Percentiles rank a stretch among this genome's conserved stretches.
These are phyloP conservation scores for Polypedilum vanderplanki DNA, from an alignment of 1,140 invertebrate species.

Conservation along the genomic window DNA sequence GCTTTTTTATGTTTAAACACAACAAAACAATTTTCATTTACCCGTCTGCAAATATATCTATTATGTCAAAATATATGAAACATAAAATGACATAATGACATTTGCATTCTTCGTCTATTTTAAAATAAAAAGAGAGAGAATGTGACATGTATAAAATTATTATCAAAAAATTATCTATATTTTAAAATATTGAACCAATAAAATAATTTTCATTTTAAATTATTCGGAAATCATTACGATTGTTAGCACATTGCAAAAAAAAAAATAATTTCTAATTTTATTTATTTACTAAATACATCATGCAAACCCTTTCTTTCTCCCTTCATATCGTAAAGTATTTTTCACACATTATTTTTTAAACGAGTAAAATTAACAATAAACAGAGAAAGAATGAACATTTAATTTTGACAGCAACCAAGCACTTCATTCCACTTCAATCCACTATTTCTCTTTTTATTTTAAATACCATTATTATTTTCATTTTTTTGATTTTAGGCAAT, in stretches of 20 bases:
- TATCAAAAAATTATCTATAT: background rate
- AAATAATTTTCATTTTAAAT: background rate
- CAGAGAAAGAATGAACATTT: background rate
- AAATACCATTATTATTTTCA: background rate
- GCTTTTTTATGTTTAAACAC: too few relatives aligned
- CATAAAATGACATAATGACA: slow-evolving; percentile 3
- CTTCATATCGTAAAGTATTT: background rate
- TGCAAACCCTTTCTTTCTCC: too few relatives aligned
- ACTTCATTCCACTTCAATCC: background rate
- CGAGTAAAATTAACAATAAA: background rate
- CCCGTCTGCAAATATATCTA: background rate
- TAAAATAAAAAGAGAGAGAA: background rate
- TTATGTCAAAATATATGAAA: slow-evolving; percentile 19
- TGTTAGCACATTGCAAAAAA: too few relatives aligned
- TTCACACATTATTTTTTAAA: slow-evolving; percentile 19
- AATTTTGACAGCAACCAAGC: slow-evolving; percentile 3
- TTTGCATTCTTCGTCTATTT: background rate
- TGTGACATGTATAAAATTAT: background rate
- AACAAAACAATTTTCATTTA: too few relatives aligned
- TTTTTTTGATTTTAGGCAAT: slow-evolving; percentile 21
- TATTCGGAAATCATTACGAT: too few relatives aligned
- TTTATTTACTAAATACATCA: too few relatives aligned
- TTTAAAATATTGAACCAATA: background rate
- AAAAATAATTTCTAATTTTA: too few relatives aligned
- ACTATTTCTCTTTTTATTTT: background rate